A percentile compares a stretch with the other conserved stretches of the same genome.
phyloP scores from a whole-genome alignment of 2,113 vertebrate genomes.

The Ophthalmolycus amberensis region DNA sequence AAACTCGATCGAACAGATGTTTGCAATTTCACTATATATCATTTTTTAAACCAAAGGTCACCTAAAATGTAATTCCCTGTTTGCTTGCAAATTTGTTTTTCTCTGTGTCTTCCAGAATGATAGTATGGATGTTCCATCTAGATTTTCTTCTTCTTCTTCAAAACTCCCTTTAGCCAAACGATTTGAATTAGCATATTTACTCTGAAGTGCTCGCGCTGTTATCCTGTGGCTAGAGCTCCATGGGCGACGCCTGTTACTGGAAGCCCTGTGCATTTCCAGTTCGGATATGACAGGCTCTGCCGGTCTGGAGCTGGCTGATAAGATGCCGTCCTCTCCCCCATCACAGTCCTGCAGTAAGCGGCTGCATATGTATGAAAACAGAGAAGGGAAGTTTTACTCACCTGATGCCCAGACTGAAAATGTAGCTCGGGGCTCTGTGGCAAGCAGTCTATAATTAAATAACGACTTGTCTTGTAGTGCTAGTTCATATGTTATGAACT shows the following conservation, averaged over 20 bases:
- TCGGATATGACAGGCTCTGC: conserved; percentile 86
- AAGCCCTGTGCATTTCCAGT: conserved; percentile 86
- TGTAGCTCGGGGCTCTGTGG: conserved; percentile 57
- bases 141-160: background rate
- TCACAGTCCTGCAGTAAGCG: conserved; percentile 81
- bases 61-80: background rate
- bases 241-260: conserved; percentile 89
- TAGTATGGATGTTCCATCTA: conserved; percentile 59
- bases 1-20: conserved; percentile 3
- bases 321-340: conserved; percentile 89
- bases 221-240: conserved; percentile 73
- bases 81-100: background rate
- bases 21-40: background rate
- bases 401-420: conserved; percentile 79
- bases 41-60: background rate
- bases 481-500: background rate
- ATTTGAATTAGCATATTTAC: conserved; percentile 57
- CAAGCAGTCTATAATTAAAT: conserved; percentile 75
- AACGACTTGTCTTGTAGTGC: conserved; percentile 81
- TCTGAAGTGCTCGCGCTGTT: conserved; percentile 47
- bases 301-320: conserved; percentile 92
- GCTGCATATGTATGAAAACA: conserved; percentile 86
- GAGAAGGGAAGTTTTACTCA: conserved; percentile 79
- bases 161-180: conserved; percentile 11
- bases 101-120: conserved; percentile 18